These are phyloP conservation scores for Galagoides demidoff DNA, from an alignment of 2,797 vertebrate species.

Conservation along the genomic window DNA sequence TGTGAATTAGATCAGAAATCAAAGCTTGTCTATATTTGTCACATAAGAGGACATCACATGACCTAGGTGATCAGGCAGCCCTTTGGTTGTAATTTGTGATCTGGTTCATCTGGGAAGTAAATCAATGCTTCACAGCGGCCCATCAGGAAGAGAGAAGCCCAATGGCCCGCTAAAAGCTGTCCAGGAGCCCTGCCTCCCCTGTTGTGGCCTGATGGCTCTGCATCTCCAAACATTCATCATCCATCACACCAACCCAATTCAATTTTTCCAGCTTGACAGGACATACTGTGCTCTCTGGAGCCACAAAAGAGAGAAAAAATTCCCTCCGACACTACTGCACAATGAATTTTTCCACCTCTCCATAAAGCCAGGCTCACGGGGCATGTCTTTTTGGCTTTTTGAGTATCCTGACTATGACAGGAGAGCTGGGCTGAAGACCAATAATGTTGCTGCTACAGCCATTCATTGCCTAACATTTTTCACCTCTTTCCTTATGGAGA, in stretches of 20 bases:
- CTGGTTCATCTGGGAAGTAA: constrained; percentile 14
- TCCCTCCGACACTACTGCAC: neutral
- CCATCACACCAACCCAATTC: constrained; percentile 43
- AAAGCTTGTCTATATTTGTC: constrained; percentile 11
- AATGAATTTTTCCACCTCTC: constrained; percentile 60
- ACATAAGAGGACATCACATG: neutral
- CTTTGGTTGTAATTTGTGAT: constrained; percentile 48
- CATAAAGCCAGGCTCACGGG: neutral
- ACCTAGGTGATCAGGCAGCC: neutral
- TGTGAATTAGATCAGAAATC: constrained; percentile 29
- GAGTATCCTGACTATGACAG: neutral
- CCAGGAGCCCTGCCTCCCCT: neutral
- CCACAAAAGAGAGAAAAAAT: constrained; percentile 51
- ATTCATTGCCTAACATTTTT: neutral
- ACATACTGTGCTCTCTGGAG: constrained; percentile 31
- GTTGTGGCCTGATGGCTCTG: neutral
- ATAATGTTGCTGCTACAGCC: neutral
- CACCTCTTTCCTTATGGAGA: constrained; percentile 50
- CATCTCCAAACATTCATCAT: constrained; percentile 44
- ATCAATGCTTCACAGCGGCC: neutral
- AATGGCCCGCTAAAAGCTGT: neutral
- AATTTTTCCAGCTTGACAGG: constrained; percentile 45
- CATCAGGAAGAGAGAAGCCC: neutral
- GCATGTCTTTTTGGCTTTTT: constrained; percentile 26
- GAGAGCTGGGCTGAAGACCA: constrained; percentile 1